phyloP scores from a whole-genome alignment of 2,888 invertebrate genomes.

The Drosophila barbarae region DNA sequence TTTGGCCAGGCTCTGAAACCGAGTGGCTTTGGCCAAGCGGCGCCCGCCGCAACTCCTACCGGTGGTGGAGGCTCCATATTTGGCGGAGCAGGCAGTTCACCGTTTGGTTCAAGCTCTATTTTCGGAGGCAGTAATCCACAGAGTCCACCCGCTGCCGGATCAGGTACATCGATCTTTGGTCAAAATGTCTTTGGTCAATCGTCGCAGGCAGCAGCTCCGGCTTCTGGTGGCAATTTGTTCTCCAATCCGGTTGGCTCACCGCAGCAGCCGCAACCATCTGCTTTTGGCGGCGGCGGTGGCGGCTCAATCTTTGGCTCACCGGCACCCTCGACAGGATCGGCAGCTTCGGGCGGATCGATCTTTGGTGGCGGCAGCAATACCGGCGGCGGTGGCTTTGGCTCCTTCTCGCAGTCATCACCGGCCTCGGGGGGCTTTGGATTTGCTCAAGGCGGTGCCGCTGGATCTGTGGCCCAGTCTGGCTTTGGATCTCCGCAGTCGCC shows the following conservation, averaged over 20 bases:
- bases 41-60: slow-evolving; percentile 7
- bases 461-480: slow-evolving; percentile 73
- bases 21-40: slow-evolving; percentile 30
- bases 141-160: slow-evolving; percentile 24
- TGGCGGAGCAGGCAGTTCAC: slow-evolving; percentile 33
- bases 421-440: slow-evolving; percentile 56
- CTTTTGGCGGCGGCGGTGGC: slow-evolving; percentile 44
- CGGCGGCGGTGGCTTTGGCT: slow-evolving; percentile 57
- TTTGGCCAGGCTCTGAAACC: slow-evolving; percentile 54
- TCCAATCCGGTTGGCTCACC: slow-evolving; percentile 34
- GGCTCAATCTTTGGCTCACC: slow-evolving; percentile 57
- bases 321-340: slow-evolving; percentile 23
- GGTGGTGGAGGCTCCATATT: slow-evolving; percentile 40
- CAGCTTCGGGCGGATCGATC: slow-evolving; percentile 59
- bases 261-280: slow-evolving; percentile 33
- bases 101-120: slow-evolving; percentile 53
- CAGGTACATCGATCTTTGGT: slow-evolving; percentile 46
- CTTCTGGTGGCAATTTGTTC: slow-evolving; percentile 61
- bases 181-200: slow-evolving; percentile 46
- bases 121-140: slow-evolving; percentile 58
- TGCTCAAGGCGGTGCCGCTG: slow-evolving; percentile 66
- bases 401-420: slow-evolving; percentile 60
- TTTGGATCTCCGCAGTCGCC: slow-evolving; percentile 75
- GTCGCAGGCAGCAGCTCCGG: slow-evolving; percentile 21
- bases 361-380: slow-evolving; percentile 59